Evolutionary conservation across 2,113 vertebrate species (phyloP), one percentile per base, ranked within the genome.

Genomic region (Nannospalax galili): DNA sequence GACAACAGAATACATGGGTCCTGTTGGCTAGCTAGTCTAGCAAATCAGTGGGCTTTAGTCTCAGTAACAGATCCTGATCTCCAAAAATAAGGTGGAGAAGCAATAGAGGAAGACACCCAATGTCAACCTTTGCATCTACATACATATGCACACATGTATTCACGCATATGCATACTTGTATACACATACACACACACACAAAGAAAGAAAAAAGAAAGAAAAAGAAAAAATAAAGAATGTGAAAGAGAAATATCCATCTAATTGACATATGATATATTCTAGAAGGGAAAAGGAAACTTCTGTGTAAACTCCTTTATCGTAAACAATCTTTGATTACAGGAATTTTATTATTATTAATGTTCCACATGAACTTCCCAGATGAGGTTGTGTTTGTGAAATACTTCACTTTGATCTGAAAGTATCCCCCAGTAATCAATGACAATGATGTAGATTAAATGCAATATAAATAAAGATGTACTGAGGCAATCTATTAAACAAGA

Each of bases 401-500:
- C 7, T 94, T 92, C 22, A 84, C 20, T 79, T 84, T 37, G 26
- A 84, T 80, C 60, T 91, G 67, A 75, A 84, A 40, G 37, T 89
- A 70, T 80, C 84, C 19, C 15, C 19, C 5, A 67, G 11, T 77
- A 56, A n/a, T 58, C 48, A 84, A 56, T 17, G 6, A 52, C 12
- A 77, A 1, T 80, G 24, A 90, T 30, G 80, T 84, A 77, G 20
- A 64, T n/a, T 90, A 84, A 90, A 65, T 45, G 35, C 1, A 93
- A 26, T 3, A 0, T 20, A 90, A 77, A 81, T 75, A 42, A 10
- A 78, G 17, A 14, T 93, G 60, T 58, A 35, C 10, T 86, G n/a
- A 92, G 70, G 65, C 91, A 91, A 64, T 84, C 28, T 37, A 67
- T 75, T 88, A 94, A 93, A 2, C 28, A 10, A 42, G 42, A 82